Base-by-base conservation (phyloP, 2,797 vertebrate genomes). In the Peromyscus melanophrys region DNA sequence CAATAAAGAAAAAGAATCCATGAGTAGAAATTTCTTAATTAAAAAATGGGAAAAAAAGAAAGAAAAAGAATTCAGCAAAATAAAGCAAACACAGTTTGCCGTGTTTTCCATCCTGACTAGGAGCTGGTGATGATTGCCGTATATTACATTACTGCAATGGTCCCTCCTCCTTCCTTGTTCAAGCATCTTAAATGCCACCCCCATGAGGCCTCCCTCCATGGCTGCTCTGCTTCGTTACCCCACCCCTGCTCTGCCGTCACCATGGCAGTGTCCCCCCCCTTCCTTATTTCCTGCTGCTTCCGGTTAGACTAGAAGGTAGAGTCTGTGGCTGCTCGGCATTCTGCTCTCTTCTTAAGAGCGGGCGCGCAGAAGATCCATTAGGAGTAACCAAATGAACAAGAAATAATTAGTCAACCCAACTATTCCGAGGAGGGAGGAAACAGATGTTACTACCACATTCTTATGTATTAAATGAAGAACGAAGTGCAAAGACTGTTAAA, bases 281-380 rank as follows among this genome's bases (percentile, higher is more conserved):
- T 71, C 12, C 84, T 89, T 59, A 7, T 59, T 95, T 92, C 90
- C 11, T 78, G 31, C 65, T 80, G 67, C 29, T 84, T 87, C 52
- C 76, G 19, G 29, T 49, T 80, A 77, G 21, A 94, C 67, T 61
- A 31, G 27, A 89, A 82, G 82, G 34, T 19, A n/a, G 31, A 8
- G 46, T 40, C 71, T 63, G 52, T 23, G 43, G 57, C 27, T 89
- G 14, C 34, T 92, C 84, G 88, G 49, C 71, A 95, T 21, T 69
- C 55, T 63, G 52, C 14, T 86, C 8, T 80, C 43, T 78, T 86
- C 40, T 75, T 37, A 83, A 90, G 55, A 89, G 43, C 69, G 31
- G 34, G 55, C 14, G n/a, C 27, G 75, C 1, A 17, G 80, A 61
- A 87, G 52, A 86, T 25, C 59, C 86, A 88, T 4, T 46, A 17